Evolutionary conservation across 1,140 invertebrate species (phyloP), one percentile per base, ranked within the genome.

Genomic region (Eupeodes corollae): DNA sequence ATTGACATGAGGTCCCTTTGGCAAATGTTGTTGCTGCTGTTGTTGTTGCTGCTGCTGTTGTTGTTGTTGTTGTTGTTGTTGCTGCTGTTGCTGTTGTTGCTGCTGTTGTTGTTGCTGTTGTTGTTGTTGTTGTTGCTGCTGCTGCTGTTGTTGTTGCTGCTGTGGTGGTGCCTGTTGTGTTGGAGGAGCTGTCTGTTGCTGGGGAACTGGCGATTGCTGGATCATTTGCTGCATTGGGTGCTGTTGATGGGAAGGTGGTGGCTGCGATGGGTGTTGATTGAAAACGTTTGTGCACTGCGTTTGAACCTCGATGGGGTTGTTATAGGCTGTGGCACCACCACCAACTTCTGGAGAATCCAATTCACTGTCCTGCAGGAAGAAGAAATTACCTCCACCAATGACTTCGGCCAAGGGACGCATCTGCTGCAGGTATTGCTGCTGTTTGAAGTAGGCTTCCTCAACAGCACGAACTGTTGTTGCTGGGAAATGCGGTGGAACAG

Each of bases 351-450:
- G 79, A 35, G 79, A 76, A 62, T 86, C 83, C 42, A 85, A 73
- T 67, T 86, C 83, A 35, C 83, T 85, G 56, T 86, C 83, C 69
- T 86, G 79, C 16, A 86, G 70, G 57, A 86, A 86, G 62, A 78
- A 83, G 63, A 84, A 84, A 56, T 79, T 83, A 47, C 82, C 79
- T 44, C 57, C 52, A 18, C 64, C 64, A 46, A 84, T 77, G 8
- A 86, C 80, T 59, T 86, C 84, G 18, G 82, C 76, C 34, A 86
- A 76, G 3, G 79, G 79, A 53, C 81, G 63, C 39, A 73, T 63
- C 39, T 78, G 74, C 50, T 75, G 77, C 32, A 72, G 70, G 45
- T 75, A 74, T 47, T 76, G 75, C n/a, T 65, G 66, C 35, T 75
- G 70, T 47, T 73, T 70, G 52, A 76, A 78, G 49, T 76, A 78